Percentiles rank a stretch among this genome's conserved stretches.
These are phyloP conservation scores for Ginglymostoma cirratum DNA, from an alignment of 2,113 vertebrate genomes.

Conservation along the genomic window DNA sequence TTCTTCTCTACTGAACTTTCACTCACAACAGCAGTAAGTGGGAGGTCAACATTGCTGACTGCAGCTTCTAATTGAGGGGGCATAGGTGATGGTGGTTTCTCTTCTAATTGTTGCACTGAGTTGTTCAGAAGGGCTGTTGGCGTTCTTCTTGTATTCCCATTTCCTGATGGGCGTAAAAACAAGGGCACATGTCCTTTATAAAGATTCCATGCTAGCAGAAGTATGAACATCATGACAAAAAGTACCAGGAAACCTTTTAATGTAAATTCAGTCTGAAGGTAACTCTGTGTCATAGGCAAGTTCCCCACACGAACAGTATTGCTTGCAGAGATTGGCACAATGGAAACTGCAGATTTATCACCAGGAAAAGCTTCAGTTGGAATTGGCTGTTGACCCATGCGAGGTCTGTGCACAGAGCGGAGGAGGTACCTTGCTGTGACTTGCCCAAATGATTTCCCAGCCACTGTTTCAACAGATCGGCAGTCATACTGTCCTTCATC, in stretches of 20 bases:
- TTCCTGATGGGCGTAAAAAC: not conserved
- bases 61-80: not conserved
- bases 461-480: conserved; percentile 48
- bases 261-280: conserved; percentile 21
- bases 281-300: not conserved
- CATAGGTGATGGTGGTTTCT: not conserved
- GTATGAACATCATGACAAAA: conserved; percentile 48
- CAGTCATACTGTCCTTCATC: conserved; percentile 55
- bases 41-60: not conserved
- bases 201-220: conserved; percentile 55
- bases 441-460: conserved; percentile 44
- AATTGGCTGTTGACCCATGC: not conserved
- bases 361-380: not conserved
- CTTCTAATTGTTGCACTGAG: not conserved
- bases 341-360: not conserved
- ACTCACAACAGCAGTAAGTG: conserved; percentile 21
- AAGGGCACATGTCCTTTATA: conserved; percentile 50
- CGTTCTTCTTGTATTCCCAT: not conserved
- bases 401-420: not conserved
- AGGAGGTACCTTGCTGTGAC: conserved; percentile 48
- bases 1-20: conserved; percentile 25
- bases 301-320: not conserved
- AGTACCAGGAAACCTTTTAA: conserved; percentile 41
- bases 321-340: not conserved
- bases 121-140: not conserved